phyloP scores from a whole-genome alignment of 2,888 invertebrate species.

The Amblyjoppa fuscipennis region DNA sequence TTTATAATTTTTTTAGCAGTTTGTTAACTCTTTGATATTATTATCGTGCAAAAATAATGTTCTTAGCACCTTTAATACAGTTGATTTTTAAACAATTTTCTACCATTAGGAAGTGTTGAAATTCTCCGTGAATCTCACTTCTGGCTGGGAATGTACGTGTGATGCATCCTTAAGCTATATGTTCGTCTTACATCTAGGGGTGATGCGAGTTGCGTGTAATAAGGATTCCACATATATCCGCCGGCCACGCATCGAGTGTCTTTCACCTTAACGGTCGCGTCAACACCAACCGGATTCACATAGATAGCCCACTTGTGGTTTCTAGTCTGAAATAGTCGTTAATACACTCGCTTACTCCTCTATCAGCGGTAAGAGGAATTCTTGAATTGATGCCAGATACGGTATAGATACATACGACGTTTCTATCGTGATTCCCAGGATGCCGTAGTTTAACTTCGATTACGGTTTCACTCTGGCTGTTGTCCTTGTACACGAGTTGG shows the following conservation, averaged over 20 bases:
- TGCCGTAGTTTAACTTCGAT: conserved; percentile 96
- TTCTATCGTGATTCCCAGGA: conserved; percentile 94
- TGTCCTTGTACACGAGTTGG: conserved; percentile 95
- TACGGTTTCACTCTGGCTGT: conserved; percentile 94
- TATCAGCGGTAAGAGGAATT: conserved; percentile 43
- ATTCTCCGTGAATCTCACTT: too few relatives aligned
- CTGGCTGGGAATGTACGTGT: too few relatives aligned
- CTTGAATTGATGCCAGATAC: conserved; percentile 51
- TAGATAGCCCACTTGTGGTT: conserved; percentile 96
- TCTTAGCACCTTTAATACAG: too few relatives aligned
- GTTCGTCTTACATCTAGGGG: conserved; percentile 90
- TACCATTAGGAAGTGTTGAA: too few relatives aligned
- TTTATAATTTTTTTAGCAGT: background rate
- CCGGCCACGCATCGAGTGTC: conserved; percentile 95
- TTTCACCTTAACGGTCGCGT: conserved; percentile 93
- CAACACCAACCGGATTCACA: conserved; percentile 96
- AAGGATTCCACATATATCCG: conserved; percentile 97
- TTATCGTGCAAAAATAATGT: too few relatives aligned
- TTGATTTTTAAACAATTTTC: too few relatives aligned
- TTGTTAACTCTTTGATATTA: too few relatives aligned
- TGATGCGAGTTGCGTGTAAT: conserved; percentile 95
- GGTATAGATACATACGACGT: conserved; percentile 87
- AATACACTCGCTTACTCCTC: conserved; percentile 35
- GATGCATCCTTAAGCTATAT: background rate
- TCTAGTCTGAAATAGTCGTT: conserved; percentile 87